phyloP scores from a whole-genome alignment of 2,797 vertebrate genomes.

The Philypnodon macrostomus region DNA sequence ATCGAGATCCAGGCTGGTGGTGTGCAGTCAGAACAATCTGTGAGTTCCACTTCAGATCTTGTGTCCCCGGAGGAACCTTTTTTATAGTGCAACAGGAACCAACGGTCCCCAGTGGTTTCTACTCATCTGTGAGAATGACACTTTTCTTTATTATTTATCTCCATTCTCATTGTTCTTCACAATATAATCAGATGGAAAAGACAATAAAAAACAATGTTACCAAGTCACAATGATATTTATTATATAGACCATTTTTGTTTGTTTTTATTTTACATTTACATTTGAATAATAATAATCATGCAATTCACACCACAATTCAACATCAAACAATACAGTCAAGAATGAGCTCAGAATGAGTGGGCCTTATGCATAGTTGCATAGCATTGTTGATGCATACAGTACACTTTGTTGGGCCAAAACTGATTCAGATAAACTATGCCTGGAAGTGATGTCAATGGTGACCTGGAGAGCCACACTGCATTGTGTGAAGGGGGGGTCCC shows the following conservation, averaged over 20 bases:
- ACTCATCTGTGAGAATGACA: constrained; percentile 68
- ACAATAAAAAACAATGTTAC: constrained; percentile 33
- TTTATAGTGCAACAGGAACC: constrained; percentile 77
- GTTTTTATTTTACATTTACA: constrained; percentile 40
- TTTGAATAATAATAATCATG: constrained; percentile 54
- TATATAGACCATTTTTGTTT: constrained; percentile 18
- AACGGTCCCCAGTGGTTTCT: constrained; percentile 63
- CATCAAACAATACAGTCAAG: constrained; percentile 53
- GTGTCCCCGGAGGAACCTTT: constrained; percentile 65
- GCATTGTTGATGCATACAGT: constrained; percentile 62
- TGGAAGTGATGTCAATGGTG: constrained; percentile 79
- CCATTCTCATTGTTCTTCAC: constrained; percentile 46
- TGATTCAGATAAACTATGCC: constrained; percentile 56
- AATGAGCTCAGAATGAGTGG: constrained; percentile 32
- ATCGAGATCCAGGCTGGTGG: constrained; percentile 60
- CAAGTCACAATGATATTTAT: constrained; percentile 41
- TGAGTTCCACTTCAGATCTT: constrained; percentile 70
- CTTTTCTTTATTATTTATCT: constrained; percentile 66
- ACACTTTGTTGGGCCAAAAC: constrained; percentile 56
- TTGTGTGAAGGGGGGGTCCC: constrained; percentile 66
- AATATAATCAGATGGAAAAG: constrained; percentile 45
- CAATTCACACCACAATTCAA: constrained; percentile 44
- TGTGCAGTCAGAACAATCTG: constrained; percentile 64
- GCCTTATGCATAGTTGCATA: constrained; percentile 49
- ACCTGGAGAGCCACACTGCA: constrained; percentile 68